Evolutionary conservation across 2,888 invertebrate species (phyloP).

Genomic region (Harpalus rufipes): DNA sequence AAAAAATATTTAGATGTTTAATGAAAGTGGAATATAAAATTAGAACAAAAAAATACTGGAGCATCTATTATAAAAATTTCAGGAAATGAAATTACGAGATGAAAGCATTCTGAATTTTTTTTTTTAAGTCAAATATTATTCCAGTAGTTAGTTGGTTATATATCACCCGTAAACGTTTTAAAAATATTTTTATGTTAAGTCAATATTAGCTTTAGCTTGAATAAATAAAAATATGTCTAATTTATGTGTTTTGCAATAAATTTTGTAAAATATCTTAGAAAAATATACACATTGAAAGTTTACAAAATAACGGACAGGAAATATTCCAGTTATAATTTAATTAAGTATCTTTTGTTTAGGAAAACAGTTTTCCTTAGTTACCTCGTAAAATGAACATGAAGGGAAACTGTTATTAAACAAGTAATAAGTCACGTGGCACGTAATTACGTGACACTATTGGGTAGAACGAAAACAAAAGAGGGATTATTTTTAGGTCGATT

Average conservation of each 20-base stretch:
- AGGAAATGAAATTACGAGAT: constrained; percentile 6
- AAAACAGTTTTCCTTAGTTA: neutral
- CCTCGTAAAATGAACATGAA: neutral
- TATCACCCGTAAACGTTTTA: constrained; percentile 23
- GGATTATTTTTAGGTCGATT: too few species aligned
- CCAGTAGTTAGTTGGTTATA: neutral
- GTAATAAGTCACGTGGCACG: neutral
- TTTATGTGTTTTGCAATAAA: constrained; percentile 35
- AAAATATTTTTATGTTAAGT: constrained; percentile 37
- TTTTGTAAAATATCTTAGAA: constrained; percentile 15
- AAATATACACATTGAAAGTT: constrained; percentile 10
- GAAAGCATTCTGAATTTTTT: neutral
- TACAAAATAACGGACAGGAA: neutral
- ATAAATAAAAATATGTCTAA: constrained; percentile 28
- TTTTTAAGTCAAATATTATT: neutral
- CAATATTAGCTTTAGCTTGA: constrained; percentile 27
- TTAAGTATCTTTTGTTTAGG: neutral
- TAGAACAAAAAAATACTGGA: too few species aligned
- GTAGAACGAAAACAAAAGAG: neutral
- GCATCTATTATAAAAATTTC: neutral
- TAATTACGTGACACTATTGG: neutral
- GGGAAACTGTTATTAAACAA: neutral
- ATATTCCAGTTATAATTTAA: neutral
- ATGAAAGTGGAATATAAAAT: too few species aligned
- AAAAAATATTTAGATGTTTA: too few species aligned